Evolutionary conservation across 2,113 vertebrate species (phyloP).

Genomic region (Merops nubicus): DNA sequence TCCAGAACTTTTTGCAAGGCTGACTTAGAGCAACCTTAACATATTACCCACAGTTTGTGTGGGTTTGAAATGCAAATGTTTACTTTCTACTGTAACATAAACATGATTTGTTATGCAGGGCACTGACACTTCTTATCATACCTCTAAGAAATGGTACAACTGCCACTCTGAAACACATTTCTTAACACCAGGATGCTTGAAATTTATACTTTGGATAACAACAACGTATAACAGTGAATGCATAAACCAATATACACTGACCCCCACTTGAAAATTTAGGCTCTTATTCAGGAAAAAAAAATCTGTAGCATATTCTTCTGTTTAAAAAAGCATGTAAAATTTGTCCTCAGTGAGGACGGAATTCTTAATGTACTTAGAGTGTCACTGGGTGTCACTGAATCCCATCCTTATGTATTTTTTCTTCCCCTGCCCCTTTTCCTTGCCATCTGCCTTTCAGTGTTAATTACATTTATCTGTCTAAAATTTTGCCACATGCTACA

Average conservation of each 20-base stretch:
- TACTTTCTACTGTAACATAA: slow-evolving; percentile 54
- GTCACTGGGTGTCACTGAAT: background rate
- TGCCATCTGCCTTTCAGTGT: slow-evolving; percentile 62
- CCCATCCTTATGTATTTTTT: background rate
- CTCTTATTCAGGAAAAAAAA: slow-evolving; percentile 25
- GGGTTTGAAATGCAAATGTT: slow-evolving; percentile 65
- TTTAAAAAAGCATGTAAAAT: background rate
- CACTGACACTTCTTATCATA: slow-evolving; percentile 52
- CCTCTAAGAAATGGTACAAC: slow-evolving; percentile 34
- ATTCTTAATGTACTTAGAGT: background rate
- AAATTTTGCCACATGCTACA: slow-evolving; percentile 58
- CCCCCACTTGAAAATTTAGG: background rate
- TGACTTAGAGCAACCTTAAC: slow-evolving; percentile 56
- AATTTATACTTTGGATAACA: slow-evolving; percentile 39
- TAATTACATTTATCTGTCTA: slow-evolving; percentile 64
- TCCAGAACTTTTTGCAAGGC: slow-evolving; percentile 36
- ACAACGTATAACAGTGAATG: slow-evolving; percentile 2
- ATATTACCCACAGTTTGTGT: slow-evolving; percentile 51
- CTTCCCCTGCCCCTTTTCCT: slow-evolving; percentile 4
- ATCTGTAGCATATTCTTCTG: background rate
- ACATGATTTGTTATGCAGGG: slow-evolving; percentile 58
- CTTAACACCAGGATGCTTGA: slow-evolving; percentile 26
- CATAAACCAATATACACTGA: slow-evolving; percentile 22
- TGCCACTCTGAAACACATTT: slow-evolving; percentile 15
- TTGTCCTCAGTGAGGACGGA: background rate